Evolutionary conservation across 2,888 invertebrate species (phyloP).

Genomic region (Agapostemon virescens): DNA sequence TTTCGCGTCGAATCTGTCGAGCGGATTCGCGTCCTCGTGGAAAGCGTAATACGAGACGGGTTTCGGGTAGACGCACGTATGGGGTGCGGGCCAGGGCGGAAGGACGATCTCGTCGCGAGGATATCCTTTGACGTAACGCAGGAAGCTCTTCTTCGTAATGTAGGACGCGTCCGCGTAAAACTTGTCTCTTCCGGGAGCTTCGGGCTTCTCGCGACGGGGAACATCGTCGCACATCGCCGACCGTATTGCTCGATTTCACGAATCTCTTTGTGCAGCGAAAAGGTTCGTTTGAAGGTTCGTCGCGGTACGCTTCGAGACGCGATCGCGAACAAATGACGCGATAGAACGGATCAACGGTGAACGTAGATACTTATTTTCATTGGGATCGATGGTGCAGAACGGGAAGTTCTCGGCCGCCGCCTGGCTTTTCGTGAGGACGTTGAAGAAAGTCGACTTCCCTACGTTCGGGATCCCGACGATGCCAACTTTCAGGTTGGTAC

Average conservation of each 20-base stretch:
- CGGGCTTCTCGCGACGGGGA: neutral
- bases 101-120: conserved; percentile 34
- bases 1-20: conserved; percentile 72
- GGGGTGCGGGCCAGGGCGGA: conserved; percentile 45
- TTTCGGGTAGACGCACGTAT: conserved; percentile 73
- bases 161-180: conserved; percentile 63
- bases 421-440: conserved; percentile 98
- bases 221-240: conserved; percentile 50
- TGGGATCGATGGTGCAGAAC: conserved; percentile 99
- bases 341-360: neutral
- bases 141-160: conserved; percentile 69
- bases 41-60: conserved; percentile 80
- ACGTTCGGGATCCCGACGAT: conserved; percentile 99
- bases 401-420: conserved; percentile 99
- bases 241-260: neutral
- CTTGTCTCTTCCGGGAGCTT: neutral
- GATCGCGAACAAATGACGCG: conserved; percentile 29
- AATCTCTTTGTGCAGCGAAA: neutral
- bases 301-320: neutral
- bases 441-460: conserved; percentile 99
- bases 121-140: conserved; percentile 69
- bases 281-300: conserved; percentile 36
- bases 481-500: conserved; percentile 97
- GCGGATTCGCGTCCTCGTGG: conserved; percentile 80
- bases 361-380: conserved; percentile 96